Percentiles rank a stretch among this genome's conserved stretches.
These are phyloP conservation scores for Malachius bipustulatus DNA, from an alignment of 2,888 invertebrate species.

Conservation along the genomic window DNA sequence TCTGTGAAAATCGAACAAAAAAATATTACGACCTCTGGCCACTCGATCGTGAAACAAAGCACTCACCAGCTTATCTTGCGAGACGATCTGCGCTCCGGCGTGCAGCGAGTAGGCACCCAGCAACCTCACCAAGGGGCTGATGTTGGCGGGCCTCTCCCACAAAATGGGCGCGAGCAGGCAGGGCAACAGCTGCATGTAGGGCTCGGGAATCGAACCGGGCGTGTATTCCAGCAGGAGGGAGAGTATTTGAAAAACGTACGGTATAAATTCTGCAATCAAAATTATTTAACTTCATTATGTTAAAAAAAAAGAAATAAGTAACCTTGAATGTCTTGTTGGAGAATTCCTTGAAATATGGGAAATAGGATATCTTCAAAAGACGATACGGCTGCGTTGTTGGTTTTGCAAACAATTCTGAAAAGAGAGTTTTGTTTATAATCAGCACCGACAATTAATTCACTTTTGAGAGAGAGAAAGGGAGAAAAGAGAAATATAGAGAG, in stretches of 20 bases:
- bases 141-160: slow-evolving; percentile 90
- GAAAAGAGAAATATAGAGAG: too few relatives aligned
- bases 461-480: too few relatives aligned
- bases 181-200: slow-evolving; percentile 83
- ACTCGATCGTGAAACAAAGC: background rate
- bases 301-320: slow-evolving; percentile 12
- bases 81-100: slow-evolving; percentile 55
- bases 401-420: slow-evolving; percentile 79
- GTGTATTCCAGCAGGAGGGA: slow-evolving; percentile 74
- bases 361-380: slow-evolving; percentile 89
- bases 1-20: slow-evolving; percentile 38
- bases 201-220: slow-evolving; percentile 53
- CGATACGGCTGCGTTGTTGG: slow-evolving; percentile 64
- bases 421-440: too few relatives aligned
- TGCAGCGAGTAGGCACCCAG: slow-evolving; percentile 75
- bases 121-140: slow-evolving; percentile 85
- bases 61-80: slow-evolving; percentile 58
- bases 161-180: slow-evolving; percentile 80
- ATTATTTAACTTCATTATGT: too few relatives aligned
- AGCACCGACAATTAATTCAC: too few relatives aligned
- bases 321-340: slow-evolving; percentile 90
- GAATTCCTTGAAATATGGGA: slow-evolving; percentile 88
- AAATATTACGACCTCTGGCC: slow-evolving; percentile 2
- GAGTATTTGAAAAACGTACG: slow-evolving; percentile 96
- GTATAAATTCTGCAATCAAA: slow-evolving; percentile 83